Percentiles rank a stretch among this genome's conserved stretches.
These are phyloP conservation scores for Oreochromis grahami DNA, from an alignment of 2,797 vertebrate species.

Conservation along the genomic window DNA sequence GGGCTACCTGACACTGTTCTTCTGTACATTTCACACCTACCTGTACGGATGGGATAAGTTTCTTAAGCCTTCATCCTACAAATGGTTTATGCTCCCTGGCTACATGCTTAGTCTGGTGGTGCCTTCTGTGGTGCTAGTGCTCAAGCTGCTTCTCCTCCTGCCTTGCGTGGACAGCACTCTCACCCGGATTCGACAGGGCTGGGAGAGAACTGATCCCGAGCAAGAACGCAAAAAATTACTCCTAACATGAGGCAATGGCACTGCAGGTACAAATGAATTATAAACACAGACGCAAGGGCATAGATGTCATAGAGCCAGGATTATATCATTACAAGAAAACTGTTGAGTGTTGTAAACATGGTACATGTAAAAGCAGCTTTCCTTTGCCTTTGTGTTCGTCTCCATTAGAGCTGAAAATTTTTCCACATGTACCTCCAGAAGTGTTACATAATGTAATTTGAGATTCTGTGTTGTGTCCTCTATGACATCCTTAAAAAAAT, in stretches of 20 bases:
- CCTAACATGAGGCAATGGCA: conserved; percentile 26
- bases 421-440: neutral
- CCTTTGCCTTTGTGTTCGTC: neutral
- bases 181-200: conserved; percentile 86
- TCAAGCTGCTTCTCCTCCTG: conserved; percentile 83
- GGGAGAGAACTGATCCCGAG: conserved; percentile 80
- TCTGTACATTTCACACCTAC: conserved; percentile 86
- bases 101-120: conserved; percentile 84
- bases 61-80: conserved; percentile 68
- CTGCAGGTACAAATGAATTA: neutral
- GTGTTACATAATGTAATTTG: neutral
- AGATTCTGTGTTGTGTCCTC: too few relatives aligned
- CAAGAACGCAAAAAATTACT: conserved; percentile 30
- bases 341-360: neutral
- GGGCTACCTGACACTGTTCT: conserved; percentile 83
- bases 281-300: neutral
- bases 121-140: conserved; percentile 81
- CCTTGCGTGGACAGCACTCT: conserved; percentile 86
- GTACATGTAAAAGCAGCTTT: neutral
- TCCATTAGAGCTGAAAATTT: neutral
- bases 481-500: neutral
- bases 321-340: neutral
- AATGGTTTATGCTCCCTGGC: conserved; percentile 82
- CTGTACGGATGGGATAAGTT: conserved; percentile 85
- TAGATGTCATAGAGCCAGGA: neutral